Percentiles rank a stretch among this genome's conserved stretches.
These are phyloP conservation scores for Diogma glabrata DNA, from an alignment of 2,888 invertebrate genomes.

Conservation along the genomic window DNA sequence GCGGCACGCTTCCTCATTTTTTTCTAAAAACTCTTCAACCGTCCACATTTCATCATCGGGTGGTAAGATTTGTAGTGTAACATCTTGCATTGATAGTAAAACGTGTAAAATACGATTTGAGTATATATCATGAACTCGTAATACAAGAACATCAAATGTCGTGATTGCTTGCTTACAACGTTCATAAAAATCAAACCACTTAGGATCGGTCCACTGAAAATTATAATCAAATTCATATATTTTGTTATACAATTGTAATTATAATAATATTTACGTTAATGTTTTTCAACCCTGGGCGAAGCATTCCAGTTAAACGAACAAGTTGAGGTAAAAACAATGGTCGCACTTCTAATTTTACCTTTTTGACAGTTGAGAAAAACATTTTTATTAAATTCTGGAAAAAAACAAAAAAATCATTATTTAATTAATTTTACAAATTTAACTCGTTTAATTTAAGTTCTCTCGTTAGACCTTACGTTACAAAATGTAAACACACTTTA, in stretches of 20 bases:
- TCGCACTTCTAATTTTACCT: constrained; percentile 78
- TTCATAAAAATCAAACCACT: constrained; percentile 68
- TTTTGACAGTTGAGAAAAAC: constrained; percentile 56
- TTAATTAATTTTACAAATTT: constrained; percentile 2
- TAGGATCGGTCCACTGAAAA: constrained; percentile 65
- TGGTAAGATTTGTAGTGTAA: constrained; percentile 70
- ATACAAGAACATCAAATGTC: constrained; percentile 62
- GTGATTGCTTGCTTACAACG: constrained; percentile 65
- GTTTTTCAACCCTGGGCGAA: constrained; percentile 68
- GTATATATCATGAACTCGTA: constrained; percentile 80
- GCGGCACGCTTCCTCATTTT: constrained; percentile 67
- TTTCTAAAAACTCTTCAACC: constrained; percentile 73
- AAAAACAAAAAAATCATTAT: constrained; percentile 16
- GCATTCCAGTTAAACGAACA: constrained; percentile 65
- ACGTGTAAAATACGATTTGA: constrained; percentile 83
- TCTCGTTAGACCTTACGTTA: background rate
- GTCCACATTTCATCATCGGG: constrained; percentile 76
- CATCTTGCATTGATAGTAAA: constrained; percentile 73
- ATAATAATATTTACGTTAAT: constrained; percentile 41
- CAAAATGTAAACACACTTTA: no score
- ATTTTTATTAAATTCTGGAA: constrained; percentile 63
- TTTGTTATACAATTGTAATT: background rate
- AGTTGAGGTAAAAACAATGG: constrained; percentile 81
- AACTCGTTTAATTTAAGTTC: background rate
- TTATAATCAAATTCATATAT: background rate